Evolutionary conservation across 1,140 invertebrate genomes (phyloP), one percentile per base, ranked within the genome.

Genomic region (Agrilus planipennis): DNA sequence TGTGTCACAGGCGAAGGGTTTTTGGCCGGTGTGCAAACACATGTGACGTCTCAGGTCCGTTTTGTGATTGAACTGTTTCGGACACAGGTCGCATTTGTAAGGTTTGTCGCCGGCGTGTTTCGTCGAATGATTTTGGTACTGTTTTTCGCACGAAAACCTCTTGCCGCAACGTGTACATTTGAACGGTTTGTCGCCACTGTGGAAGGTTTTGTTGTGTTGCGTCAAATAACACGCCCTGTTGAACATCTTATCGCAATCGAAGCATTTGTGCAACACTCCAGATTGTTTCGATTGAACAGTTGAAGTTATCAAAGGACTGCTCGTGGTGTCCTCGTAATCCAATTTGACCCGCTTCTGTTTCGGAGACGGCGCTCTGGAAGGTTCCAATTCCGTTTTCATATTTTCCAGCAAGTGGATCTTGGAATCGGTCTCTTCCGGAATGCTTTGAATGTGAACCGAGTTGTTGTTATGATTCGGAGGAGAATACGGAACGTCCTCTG

Each of bases 61-160:
- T 63, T 93, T 93, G 61, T 92, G 84, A 47, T 83, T 83, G 61
- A 90, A 90, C 41, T 86, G 79, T 58, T 93, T 92, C 3, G 84
- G 84, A 55, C 89, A 93, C 17, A 77, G 68, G 21, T 80, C 77
- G 63, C 90, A 94, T 63, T 87, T 85, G 65, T 87, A 87, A 1
- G 89, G 89, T 58, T 90, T 89, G 29, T 89, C 79, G 16, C 81
- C 77, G 11, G 75, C 77, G 58, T 90, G 87, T 53, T 87, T 88
- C 4, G 67, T 64, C 51, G 75, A 64, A 54, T 90, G 86, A 39
- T 79, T 76, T 16, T 73, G 71, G 53, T 79, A 81, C 2, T 71
- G 64, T 2, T 69, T 64, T 29, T 79, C 75, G 44, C 70, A 69
- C 2, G 74, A 71, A 63, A 87, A 90, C 3, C 85, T 73, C 57